These are phyloP conservation scores for Sebastes ruberrimus DNA, from an alignment of 2,797 vertebrate species.

Conservation along the genomic window DNA sequence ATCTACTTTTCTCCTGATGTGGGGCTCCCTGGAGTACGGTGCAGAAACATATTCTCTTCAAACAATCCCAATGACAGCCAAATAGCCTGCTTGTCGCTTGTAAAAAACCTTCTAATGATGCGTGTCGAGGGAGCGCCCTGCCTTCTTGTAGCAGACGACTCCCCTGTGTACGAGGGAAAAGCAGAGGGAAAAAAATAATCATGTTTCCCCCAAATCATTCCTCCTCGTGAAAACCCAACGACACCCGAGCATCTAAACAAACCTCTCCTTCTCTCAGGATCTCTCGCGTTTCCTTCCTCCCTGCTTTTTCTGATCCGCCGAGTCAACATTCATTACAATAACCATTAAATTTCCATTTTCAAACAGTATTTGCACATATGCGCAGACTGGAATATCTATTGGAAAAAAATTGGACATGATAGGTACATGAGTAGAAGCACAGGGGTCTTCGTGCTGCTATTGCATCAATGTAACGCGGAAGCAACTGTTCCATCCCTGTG, in stretches of 20 bases:
- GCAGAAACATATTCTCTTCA: conserved; percentile 93
- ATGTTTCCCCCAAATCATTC: conserved; percentile 81
- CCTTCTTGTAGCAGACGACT: conserved; percentile 87
- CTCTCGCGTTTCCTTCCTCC: conserved; percentile 32
- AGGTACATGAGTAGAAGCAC: conserved; percentile 72
- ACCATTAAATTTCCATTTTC: conserved; percentile 80
- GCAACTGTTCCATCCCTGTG: conserved; percentile 40
- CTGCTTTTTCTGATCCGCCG: conserved; percentile 67
- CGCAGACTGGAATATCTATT: conserved; percentile 59
- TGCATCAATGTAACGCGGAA: conserved; percentile 51
- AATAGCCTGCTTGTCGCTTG: conserved; percentile 95
- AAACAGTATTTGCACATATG: conserved; percentile 59
- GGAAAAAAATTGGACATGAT: conserved; percentile 81
- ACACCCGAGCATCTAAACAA: conserved; percentile 75
- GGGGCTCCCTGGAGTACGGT: conserved; percentile 85
- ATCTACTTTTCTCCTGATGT: conserved; percentile 85
- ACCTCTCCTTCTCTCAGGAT: conserved; percentile 62
- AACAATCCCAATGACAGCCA: conserved; percentile 96
- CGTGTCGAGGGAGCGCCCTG: conserved; percentile 90
- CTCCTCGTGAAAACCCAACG: conserved; percentile 65
- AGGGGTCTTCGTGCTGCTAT: conserved; percentile 55
- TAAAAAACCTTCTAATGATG: conserved; percentile 93
- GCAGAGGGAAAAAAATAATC: conserved; percentile 80
- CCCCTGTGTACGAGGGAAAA: conserved; percentile 82
- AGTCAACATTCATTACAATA: conserved; percentile 85